Evolutionary conservation across 2,888 invertebrate species (phyloP).

Genomic region (Tachina lurida): DNA sequence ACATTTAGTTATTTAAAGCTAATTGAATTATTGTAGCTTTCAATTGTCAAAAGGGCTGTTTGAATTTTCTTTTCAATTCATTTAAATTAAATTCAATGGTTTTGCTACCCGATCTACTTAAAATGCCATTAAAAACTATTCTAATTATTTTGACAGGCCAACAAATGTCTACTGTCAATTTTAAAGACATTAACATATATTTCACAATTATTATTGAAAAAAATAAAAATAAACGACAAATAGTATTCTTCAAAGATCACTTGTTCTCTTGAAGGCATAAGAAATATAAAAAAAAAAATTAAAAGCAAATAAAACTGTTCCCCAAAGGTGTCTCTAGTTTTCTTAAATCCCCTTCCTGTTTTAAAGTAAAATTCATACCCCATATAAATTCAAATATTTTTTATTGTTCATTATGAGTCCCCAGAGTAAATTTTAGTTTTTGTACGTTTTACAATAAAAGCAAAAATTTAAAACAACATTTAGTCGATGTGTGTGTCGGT

Average conservation of each 20-base stretch:
- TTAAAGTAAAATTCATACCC: background rate
- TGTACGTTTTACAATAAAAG: background rate
- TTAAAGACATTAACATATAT: conserved; percentile 58
- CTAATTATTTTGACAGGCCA: conserved; percentile 64
- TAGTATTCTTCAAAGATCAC: conserved; percentile 39
- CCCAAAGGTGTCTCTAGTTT: conserved; percentile 13
- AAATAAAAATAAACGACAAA: background rate
- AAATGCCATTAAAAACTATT: conserved; percentile 56
- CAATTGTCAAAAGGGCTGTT: conserved; percentile 7
- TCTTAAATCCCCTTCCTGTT: background rate
- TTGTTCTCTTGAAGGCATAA: conserved; percentile 34
- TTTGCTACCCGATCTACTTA: conserved; percentile 41
- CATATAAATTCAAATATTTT: conserved; percentile 29
- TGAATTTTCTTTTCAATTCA: background rate
- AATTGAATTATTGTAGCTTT: conserved; percentile 32
- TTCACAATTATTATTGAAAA: conserved; percentile 20
- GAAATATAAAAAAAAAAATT: background rate
- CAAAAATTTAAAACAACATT: conserved; percentile 66
- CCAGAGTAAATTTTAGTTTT: conserved; percentile 56
- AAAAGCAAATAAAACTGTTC: background rate
- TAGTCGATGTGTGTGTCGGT: conserved; percentile 57
- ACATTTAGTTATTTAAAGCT: background rate
- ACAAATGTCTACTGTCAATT: conserved; percentile 68
- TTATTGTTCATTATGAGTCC: conserved; percentile 48
- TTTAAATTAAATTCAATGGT: conserved; percentile 33